Conservation (phyloP, 2,113 vertebrate species). For the Chaetodon auriga region DNA sequence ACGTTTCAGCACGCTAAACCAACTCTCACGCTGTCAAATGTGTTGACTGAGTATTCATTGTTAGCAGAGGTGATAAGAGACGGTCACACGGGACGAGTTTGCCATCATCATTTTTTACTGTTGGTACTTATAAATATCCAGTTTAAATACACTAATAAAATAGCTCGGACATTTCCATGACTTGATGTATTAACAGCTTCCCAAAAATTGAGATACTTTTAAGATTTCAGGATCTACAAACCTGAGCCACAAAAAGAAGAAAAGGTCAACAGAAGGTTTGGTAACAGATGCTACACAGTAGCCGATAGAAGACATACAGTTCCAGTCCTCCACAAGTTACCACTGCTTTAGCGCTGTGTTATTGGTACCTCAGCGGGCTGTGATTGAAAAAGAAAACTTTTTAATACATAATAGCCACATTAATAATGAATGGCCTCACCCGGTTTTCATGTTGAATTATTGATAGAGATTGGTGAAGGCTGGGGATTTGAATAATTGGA, state of each 20-base stretch:
- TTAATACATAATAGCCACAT: slow-evolving; percentile 44
- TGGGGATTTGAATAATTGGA: slow-evolving; percentile 33
- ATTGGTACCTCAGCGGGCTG: slow-evolving; percentile 4
- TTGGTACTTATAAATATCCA: slow-evolving; percentile 90
- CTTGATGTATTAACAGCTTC: slow-evolving; percentile 73
- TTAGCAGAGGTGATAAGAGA: slow-evolving; percentile 7
- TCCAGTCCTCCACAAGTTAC: slow-evolving; percentile 42
- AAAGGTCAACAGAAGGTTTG: slow-evolving; percentile 77
- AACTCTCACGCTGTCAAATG: neutral
- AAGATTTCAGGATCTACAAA: slow-evolving; percentile 83
- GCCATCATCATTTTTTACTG: slow-evolving; percentile 81
- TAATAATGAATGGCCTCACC: slow-evolving; percentile 38
- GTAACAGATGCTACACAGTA: slow-evolving; percentile 92
- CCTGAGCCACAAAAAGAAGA: slow-evolving; percentile 76
- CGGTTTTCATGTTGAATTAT: slow-evolving; percentile 48
- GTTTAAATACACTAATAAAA: slow-evolving; percentile 94
- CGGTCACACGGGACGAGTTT: slow-evolving; percentile 63
- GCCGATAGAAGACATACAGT: slow-evolving; percentile 78
- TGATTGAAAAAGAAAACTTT: slow-evolving; percentile 9
- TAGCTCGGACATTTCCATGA: slow-evolving; percentile 85
- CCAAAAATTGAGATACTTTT: slow-evolving; percentile 87
- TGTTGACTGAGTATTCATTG: neutral
- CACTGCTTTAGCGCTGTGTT: neutral
- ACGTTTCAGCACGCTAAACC: neutral
- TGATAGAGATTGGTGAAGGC: slow-evolving; percentile 14